Evolutionary conservation across 1,140 invertebrate species (phyloP), one percentile per base, ranked within the genome.

Genomic region (Dreissena polymorpha): DNA sequence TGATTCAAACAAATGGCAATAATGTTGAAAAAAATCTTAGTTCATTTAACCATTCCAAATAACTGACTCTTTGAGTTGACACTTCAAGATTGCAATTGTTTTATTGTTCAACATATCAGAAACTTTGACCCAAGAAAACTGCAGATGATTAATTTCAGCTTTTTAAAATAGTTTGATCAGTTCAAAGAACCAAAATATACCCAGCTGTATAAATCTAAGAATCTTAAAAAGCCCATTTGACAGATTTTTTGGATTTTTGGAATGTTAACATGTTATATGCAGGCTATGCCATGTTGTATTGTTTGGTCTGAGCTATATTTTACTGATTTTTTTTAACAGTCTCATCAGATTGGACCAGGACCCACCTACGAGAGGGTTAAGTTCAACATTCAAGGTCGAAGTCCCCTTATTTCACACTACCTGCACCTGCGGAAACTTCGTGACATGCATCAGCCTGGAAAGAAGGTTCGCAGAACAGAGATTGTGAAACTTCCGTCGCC

Each of bases 361-460:
- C 88, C 90, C 2, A 88, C 90, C 6, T 89, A 90, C 82, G 90
- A 91, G 78, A 70, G 90, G 21, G 90, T 92, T 0, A 89, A 88
- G 80, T 92, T 92, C 78, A 91, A 92, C 85, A 89, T 87, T 14
- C 83, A 86, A 12, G 91, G 91, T 16, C 87, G 90, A 21, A 91
- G 90, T 86, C 91, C 91, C 7, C 86, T 92, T 27, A 90, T 92
- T 23, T 84, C 90, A 14, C 91, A 92, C 83, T 92, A 91, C 72
- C 85, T 92, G 12, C 88, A 92, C 84, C 87, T 90, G 87, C 82
- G 89, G 85, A 86, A 90, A 49, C 83, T 91, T 10, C 74, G 87
- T 63, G 86, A 88, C 27, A 86, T 86, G 68, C 80, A 90, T 55
- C 89, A 91, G 72, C 88, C 86, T 12, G 90, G 88, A 16, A 88